These are phyloP conservation scores for Hyla sarda DNA, from an alignment of 2,113 vertebrate genomes.

Conservation along the genomic window DNA sequence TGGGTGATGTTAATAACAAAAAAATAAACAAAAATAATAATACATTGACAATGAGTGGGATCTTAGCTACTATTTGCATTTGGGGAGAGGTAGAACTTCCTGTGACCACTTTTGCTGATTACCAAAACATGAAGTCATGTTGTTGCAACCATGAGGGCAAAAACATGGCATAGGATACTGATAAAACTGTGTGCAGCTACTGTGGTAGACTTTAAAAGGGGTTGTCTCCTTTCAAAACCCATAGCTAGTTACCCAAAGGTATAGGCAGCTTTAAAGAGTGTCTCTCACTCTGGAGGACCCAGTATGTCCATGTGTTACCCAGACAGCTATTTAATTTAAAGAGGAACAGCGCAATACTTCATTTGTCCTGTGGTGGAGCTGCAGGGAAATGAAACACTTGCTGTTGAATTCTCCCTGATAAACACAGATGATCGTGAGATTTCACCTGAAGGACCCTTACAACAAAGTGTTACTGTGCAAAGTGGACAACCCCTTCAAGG, in stretches of 20 bases:
- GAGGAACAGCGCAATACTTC: neutral
- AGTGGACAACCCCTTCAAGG: neutral
- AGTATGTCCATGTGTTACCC: no score
- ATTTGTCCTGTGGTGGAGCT: neutral
- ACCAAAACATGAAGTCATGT: no score
- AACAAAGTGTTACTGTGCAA: neutral
- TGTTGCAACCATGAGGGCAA: no score
- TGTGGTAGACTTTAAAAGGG: neutral
- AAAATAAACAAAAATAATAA: neutral
- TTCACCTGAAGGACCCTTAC: neutral
- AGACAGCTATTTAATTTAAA: no score
- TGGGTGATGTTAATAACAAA: neutral
- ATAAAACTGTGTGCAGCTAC: neutral
- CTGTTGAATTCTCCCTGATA: neutral
- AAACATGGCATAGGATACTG: no score
- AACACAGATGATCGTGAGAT: neutral
- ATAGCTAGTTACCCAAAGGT: no score
- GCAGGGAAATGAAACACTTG: neutral
- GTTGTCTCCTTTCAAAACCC: neutral
- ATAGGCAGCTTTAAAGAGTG: neutral
- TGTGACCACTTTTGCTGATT: no score
- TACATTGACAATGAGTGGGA: no score
- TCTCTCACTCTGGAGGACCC: neutral
- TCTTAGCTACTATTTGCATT: no score
- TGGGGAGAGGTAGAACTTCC: no score